Base-by-base conservation (phyloP, 1,140 invertebrate species). In the Ctenoplectra terminalis region DNA sequence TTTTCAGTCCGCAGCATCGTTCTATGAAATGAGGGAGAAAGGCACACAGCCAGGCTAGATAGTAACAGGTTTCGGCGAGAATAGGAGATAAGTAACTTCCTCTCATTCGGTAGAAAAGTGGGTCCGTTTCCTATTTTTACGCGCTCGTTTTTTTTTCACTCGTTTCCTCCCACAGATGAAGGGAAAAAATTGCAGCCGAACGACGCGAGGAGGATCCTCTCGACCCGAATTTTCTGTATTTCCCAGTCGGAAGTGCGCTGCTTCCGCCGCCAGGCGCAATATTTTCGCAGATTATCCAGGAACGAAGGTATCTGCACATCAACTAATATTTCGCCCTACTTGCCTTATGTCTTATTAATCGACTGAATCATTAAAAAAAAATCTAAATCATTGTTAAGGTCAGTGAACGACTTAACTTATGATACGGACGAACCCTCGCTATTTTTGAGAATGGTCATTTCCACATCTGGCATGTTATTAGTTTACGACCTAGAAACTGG, bases 171-270 rank as follows among this genome's bases (percentile, higher is more conserved):
- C 73, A n/a, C 43, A 71, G 61, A 84, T 60, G 60, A 74, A 82
- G 83, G 56, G 56, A 82, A 85, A 85, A 88, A 88, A 85, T 88
- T 87, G 78, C 86, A 54, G 77, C 37, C 70, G 81, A 85, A 85
- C 83, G 86, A 87, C 74, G 78, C 64, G 64, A 82, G 70, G 48
- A 87, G 82, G 76, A 75, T 81, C 82, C 85, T 76, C 86, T 88
- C 86, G 86, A 88, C 86, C 86, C 79, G 79, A 88, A 88, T 88
- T 87, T 86, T 84, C 54, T 50, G 81, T 83, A 87, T 86, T 87
- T 86, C 79, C 86, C 69, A 71, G 71, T 46, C 81, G 75, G 77
- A 81, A 83, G 78, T 60, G 31, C 52, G 77, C 71, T 73, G 73
- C 77, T 84, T 87, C 40, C 86, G 71, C 58, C 85, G 50, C 52